Conservation (phyloP, 1,140 invertebrate genomes). For the Ips typographus region DNA sequence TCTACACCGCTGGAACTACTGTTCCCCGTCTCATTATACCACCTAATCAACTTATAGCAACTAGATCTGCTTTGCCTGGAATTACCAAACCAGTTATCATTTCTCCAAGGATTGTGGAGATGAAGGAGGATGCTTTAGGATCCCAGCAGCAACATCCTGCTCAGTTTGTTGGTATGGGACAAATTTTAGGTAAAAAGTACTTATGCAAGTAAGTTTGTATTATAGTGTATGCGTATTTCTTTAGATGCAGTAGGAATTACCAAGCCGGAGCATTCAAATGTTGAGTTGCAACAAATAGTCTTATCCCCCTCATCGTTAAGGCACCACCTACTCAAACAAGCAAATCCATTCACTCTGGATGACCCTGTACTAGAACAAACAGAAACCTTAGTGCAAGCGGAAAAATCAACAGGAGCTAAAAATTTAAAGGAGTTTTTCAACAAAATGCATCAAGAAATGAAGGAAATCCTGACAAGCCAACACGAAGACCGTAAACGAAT, state of each 20-base stretch:
- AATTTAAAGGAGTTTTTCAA: constrained; percentile 30
- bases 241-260: constrained; percentile 33
- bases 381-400: constrained; percentile 9
- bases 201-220: too few relatives aligned
- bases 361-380: background rate
- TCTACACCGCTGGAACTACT: constrained; percentile 8
- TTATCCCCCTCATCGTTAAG: constrained; percentile 4
- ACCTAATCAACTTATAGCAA: constrained; percentile 1
- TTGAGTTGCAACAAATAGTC: constrained; percentile 28
- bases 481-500: constrained; percentile 14
- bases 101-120: constrained; percentile 42
- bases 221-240: background rate
- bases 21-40: constrained; percentile 17
- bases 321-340: background rate
- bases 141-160: constrained; percentile 3
- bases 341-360: background rate
- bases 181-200: constrained; percentile 23
- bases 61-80: background rate
- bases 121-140: constrained; percentile 27
- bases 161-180: constrained; percentile 30
- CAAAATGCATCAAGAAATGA: constrained; percentile 31
- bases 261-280: constrained; percentile 18
- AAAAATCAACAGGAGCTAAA: constrained; percentile 24
- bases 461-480: constrained; percentile 10
- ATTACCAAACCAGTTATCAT: constrained; percentile 42